A percentile compares a stretch with the other conserved stretches of the same genome.
Evolutionary conservation across 1,140 invertebrate genomes (phyloP).

Genomic region (Mylabris phalerata): DNA sequence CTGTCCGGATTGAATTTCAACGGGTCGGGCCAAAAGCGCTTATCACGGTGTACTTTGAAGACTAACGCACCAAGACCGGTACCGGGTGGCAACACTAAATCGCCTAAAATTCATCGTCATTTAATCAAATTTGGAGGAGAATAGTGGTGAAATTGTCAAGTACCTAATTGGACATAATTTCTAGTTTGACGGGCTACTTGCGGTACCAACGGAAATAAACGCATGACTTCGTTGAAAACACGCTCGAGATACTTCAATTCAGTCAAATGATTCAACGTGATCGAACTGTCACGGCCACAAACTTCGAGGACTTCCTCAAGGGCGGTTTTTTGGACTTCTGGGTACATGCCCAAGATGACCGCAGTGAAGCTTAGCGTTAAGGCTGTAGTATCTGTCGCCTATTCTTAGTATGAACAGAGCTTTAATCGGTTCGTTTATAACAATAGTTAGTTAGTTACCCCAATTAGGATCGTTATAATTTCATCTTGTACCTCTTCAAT

Average conservation of each 20-base stretch:
- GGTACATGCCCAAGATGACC: neutral
- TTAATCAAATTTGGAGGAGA: neutral
- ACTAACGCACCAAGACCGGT: neutral
- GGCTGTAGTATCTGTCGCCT: neutral
- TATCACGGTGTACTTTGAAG: constrained; percentile 41
- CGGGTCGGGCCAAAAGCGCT: constrained; percentile 52
- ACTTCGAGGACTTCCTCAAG: neutral
- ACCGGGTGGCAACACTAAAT: neutral
- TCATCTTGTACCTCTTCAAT: neutral
- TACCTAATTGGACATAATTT: neutral
- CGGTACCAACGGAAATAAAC: neutral
- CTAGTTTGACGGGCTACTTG: neutral
- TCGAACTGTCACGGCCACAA: neutral
- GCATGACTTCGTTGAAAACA: neutral
- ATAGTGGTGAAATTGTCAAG: neutral
- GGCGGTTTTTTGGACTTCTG: neutral
- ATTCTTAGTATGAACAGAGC: too few species aligned
- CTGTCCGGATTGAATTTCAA: constrained; percentile 59
- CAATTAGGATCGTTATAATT: neutral
- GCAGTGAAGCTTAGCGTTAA: neutral
- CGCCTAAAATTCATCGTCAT: neutral
- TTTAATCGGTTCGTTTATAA: too few species aligned
- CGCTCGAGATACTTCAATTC: neutral
- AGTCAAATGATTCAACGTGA: neutral
- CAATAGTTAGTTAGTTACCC: neutral